Percentiles rank a stretch among this genome's conserved stretches.
phyloP scores from a whole-genome alignment of 2,888 invertebrate genomes.

The Macropis europaea region DNA sequence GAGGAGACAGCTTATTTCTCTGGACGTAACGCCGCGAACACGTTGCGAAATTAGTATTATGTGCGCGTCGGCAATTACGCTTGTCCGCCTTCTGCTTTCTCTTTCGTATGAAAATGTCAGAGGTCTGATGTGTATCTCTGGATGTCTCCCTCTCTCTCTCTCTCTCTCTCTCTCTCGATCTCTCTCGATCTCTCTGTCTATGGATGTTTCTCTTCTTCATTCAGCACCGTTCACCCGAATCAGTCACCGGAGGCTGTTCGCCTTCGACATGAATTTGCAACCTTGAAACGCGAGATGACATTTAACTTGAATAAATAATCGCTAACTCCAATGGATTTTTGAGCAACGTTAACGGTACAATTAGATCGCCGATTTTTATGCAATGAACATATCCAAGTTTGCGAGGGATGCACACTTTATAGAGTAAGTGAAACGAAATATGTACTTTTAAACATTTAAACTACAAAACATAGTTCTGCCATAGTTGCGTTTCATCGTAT shows the following conservation, averaged over 20 bases:
- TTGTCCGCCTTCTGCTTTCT: slow-evolving; percentile 76
- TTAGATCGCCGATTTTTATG: too few species aligned
- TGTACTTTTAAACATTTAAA: too few species aligned
- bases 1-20: neutral
- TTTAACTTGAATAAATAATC: too few species aligned
- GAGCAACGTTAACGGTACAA: too few species aligned
- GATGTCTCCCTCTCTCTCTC: neutral
- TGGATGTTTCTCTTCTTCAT: neutral
- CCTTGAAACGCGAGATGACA: too few species aligned
- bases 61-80: slow-evolving; percentile 70
- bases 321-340: too few species aligned
- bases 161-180: neutral
- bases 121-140: slow-evolving; percentile 65
- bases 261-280: neutral
- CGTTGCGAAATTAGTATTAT: slow-evolving; percentile 59
- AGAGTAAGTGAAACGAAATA: too few species aligned
- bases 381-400: too few species aligned
- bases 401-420: too few species aligned
- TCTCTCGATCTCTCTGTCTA: neutral
- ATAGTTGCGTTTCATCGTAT: too few species aligned
- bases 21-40: slow-evolving; percentile 7
- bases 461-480: too few species aligned
- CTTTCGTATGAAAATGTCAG: slow-evolving; percentile 76
- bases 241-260: neutral
- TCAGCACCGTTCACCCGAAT: slow-evolving; percentile 25